Evolutionary conservation across 30 jellyfish, hydroid and myxozoan species (phyloP).

Genomic region (Aurelia sp.): DNA sequence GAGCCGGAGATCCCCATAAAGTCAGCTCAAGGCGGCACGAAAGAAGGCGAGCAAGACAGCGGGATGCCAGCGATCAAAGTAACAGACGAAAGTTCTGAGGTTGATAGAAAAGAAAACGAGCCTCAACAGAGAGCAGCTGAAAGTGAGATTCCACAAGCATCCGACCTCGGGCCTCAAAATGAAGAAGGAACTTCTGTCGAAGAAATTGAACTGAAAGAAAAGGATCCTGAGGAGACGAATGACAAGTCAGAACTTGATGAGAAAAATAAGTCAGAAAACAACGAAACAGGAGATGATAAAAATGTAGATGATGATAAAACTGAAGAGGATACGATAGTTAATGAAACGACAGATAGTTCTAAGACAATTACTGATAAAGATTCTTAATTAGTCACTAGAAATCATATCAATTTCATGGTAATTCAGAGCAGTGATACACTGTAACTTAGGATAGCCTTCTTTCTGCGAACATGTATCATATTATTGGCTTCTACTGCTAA

Average conservation of each 20-base stretch:
- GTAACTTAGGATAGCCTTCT: no score
- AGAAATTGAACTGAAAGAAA: conserved; percentile 24
- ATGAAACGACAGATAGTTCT: conserved; percentile 36
- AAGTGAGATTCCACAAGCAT: conserved; percentile 35
- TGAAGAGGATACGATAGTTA: conserved; percentile 58
- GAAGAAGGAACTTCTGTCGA: conserved; percentile 27
- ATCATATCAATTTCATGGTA: no score
- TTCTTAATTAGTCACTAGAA: neutral
- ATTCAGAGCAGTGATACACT: no score
- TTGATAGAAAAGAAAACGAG: neutral
- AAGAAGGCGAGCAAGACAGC: neutral
- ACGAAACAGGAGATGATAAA: conserved; percentile 8
- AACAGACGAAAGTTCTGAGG: conserved; percentile 8
- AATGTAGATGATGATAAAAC: conserved; percentile 6
- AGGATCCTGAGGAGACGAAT: neutral
- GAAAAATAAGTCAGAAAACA: neutral
- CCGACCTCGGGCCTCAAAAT: conserved; percentile 9
- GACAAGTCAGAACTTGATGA: neutral
- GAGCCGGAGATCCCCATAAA: neutral
- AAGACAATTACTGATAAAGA: conserved; percentile 28
- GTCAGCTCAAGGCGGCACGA: neutral
- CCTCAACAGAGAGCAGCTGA: neutral
- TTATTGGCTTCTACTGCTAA: no score
- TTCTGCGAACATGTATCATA: no score
- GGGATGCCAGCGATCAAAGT: neutral